Percentiles rank a stretch among this genome's conserved stretches.
Conservation (phyloP, 2,797 vertebrate genomes). For the Apogon talboti region DNA sequence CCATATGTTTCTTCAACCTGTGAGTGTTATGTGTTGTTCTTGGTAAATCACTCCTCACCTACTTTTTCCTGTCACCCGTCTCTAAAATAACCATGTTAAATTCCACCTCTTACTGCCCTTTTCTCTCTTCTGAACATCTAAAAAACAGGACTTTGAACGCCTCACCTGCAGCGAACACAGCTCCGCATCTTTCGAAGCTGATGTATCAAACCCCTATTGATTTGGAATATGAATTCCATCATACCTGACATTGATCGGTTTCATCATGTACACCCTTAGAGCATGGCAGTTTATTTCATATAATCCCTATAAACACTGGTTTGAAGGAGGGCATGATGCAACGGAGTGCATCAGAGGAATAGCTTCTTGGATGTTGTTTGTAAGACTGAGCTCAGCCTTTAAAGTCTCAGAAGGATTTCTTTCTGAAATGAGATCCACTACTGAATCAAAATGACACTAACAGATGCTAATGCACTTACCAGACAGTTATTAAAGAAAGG, state of each 20-base stretch:
- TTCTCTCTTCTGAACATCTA: background rate
- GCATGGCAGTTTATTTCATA: constrained; percentile 47
- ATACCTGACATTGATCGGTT: constrained; percentile 58
- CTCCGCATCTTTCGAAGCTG: constrained; percentile 18
- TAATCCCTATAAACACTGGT: constrained; percentile 47
- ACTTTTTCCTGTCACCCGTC: background rate
- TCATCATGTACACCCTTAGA: constrained; percentile 36
- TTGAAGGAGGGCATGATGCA: constrained; percentile 51
- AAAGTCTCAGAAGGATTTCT: constrained; percentile 28
- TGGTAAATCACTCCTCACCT: constrained; percentile 4
- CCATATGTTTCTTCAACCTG: constrained; percentile 35
- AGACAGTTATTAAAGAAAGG: constrained; percentile 21
- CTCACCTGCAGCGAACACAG: background rate
- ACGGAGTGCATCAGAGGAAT: constrained; percentile 34
- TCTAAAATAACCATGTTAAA: constrained; percentile 5
- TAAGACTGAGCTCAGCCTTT: constrained; percentile 42
- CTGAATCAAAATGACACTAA: constrained; percentile 35
- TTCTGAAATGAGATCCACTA: constrained; percentile 35
- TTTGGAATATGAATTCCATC: constrained; percentile 47
- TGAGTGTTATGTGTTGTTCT: no score
- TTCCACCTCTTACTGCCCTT: background rate
- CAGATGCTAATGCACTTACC: constrained; percentile 47
- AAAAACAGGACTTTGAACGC: constrained; percentile 29
- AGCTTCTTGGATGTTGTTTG: constrained; percentile 28
- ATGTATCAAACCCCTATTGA: constrained; percentile 41